phyloP scores from a whole-genome alignment of 2,113 vertebrate genomes.

The Myodes glareolus region DNA sequence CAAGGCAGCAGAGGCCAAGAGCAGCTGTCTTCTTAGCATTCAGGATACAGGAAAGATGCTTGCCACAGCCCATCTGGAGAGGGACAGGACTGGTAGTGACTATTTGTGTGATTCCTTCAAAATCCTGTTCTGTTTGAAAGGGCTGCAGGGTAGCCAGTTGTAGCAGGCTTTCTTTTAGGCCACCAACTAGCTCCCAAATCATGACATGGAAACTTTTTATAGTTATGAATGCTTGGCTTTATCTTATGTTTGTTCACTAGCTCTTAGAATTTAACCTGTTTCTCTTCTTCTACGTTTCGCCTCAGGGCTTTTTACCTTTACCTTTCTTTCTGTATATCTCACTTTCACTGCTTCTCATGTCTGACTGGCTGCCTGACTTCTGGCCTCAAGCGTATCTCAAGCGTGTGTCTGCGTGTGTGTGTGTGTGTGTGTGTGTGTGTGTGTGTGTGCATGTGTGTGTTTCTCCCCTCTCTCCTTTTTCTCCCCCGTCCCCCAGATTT shows the following conservation, averaged over 20 bases:
- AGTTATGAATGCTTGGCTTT: neutral
- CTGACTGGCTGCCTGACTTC: neutral
- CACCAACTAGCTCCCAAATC: neutral
- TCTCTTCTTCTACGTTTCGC: neutral
- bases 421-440: too few relatives aligned
- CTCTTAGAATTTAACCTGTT: neutral
- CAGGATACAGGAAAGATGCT: neutral
- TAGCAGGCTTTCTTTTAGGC: neutral
- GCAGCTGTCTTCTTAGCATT: neutral
- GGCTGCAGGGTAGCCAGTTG: fast-evolving
- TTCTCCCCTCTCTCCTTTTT: neutral
- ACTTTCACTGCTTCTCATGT: neutral
- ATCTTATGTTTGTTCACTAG: neutral
- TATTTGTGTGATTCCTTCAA: neutral
- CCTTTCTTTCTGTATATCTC: neutral
- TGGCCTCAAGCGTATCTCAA: neutral
- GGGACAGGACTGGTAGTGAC: neutral
- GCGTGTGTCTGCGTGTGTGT: too few relatives aligned
- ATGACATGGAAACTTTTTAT: neutral
- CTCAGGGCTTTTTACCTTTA: neutral
- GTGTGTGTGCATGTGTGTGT: too few relatives aligned
- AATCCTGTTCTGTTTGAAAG: constrained; percentile 12
- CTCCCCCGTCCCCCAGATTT: too few relatives aligned
- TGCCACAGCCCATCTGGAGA: neutral
- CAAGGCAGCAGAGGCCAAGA: neutral